Base-by-base conservation (phyloP, 2,113 vertebrate species). In the Sclerurus mexicanus region DNA sequence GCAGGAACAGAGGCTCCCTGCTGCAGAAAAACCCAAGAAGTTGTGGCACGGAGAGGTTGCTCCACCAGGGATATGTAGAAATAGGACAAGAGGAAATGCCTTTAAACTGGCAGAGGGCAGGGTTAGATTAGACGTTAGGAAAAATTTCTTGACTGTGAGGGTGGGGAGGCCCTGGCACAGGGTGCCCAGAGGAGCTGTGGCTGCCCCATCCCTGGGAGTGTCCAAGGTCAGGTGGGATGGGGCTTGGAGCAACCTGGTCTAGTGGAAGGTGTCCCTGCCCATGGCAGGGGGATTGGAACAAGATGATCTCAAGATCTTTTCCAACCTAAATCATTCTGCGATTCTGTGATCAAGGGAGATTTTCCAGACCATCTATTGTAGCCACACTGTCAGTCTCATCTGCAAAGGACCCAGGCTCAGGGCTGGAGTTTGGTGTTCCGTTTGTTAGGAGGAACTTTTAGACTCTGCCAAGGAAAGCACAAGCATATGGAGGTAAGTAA, bases 131-230 rank as follows among this genome's bases (percentile, higher is more conserved):
- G 31, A 69, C 69, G 2, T 28, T 16, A 49, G 56, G 25, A 55
- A 69, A 55, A 1, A 31, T 49, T 33, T 77, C 35, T 49, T 76
- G 21, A 11, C 49, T 37, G 6, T 56, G 31, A 55, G 25, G n/a
- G 1, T 31, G 39, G 0, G 14, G 39, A 55, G 47, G 14, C 14
- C 6, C 24, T 47, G 71, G 46, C 30, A 1, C 39, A 55, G 0
- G 1, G 0, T 68, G 3, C 23, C 53, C 17, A 35, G 0, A 47
- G 28, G 3, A 19, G 19, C n/a, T 71, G 55, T 62, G 47, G 28
- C 5, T 69, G n/a, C 5, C 20, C 23, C 47, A 47, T 47, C 23
- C 55, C 39, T 71, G 55, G 28, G 1, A 24, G 10, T 22, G 63
- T 9, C 4, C 72, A 4, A 17, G 37, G 44, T 10, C 35, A 50